Evolutionary conservation across 2,888 invertebrate genomes (phyloP).

Genomic region (Tachystola acroxantha): DNA sequence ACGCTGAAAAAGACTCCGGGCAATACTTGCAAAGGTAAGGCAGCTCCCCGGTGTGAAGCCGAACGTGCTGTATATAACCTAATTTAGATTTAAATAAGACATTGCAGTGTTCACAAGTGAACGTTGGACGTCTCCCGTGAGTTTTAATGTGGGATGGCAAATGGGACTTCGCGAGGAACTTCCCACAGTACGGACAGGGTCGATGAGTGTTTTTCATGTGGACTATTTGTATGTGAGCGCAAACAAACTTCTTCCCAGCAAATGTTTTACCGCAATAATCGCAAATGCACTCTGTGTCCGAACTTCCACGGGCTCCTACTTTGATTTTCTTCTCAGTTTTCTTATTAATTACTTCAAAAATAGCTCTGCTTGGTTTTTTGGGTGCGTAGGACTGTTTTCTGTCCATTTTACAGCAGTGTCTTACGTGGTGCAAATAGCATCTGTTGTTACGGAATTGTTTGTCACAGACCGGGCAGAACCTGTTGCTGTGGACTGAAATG

Average conservation of each 20-base stretch:
- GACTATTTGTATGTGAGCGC: slow-evolving; percentile 62
- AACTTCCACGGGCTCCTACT: slow-evolving; percentile 51
- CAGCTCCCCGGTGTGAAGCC: slow-evolving; percentile 58
- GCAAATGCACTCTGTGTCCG: slow-evolving; percentile 46
- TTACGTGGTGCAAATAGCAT: slow-evolving; percentile 55
- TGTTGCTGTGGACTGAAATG: slow-evolving; percentile 37
- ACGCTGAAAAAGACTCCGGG: slow-evolving; percentile 52
- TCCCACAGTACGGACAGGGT: slow-evolving; percentile 57
- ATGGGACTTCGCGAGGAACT: slow-evolving; percentile 51
- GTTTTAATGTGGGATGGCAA: slow-evolving; percentile 57
- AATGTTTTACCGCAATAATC: slow-evolving; percentile 61
- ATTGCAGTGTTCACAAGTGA: slow-evolving; percentile 48
- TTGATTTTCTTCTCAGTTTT: slow-evolving; percentile 33
- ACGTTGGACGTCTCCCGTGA: slow-evolving; percentile 31
- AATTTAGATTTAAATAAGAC: slow-evolving; percentile 44
- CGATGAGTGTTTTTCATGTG: slow-evolving; percentile 57
- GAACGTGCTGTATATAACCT: slow-evolving; percentile 54
- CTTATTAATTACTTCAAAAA: slow-evolving; percentile 38
- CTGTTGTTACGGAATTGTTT: slow-evolving; percentile 50
- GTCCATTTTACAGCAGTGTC: slow-evolving; percentile 48
- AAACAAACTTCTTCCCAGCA: slow-evolving; percentile 51
- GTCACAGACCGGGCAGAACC: slow-evolving; percentile 53
- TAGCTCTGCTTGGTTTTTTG: slow-evolving; percentile 33
- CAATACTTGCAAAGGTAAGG: slow-evolving; percentile 54
- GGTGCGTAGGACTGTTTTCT: slow-evolving; percentile 26